Evolutionary conservation across 2,888 invertebrate species (phyloP).

Genomic region (Lycocerus yunnanus): DNA sequence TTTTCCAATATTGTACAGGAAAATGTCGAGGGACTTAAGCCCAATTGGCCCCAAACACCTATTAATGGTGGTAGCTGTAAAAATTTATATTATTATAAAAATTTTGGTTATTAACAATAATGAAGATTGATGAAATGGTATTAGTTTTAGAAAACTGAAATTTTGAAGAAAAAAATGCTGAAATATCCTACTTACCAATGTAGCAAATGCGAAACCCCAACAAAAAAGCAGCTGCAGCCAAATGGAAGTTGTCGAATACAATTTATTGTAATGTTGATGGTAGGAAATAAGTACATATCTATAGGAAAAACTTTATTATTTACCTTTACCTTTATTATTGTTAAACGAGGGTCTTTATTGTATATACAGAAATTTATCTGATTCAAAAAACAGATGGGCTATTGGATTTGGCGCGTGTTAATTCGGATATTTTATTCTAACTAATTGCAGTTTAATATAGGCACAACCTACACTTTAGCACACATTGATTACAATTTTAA

Average conservation of each 20-base stretch:
- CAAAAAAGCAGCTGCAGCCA: constrained; percentile 77
- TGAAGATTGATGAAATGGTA: too few relatives aligned
- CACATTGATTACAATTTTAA: background rate
- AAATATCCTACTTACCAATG: constrained; percentile 62
- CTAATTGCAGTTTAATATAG: background rate
- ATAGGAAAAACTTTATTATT: constrained; percentile 47
- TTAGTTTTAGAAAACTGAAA: background rate
- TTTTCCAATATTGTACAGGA: constrained; percentile 87
- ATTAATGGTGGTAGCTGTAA: constrained; percentile 77
- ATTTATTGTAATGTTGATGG: constrained; percentile 76
- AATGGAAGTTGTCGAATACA: constrained; percentile 77
- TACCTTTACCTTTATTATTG: background rate
- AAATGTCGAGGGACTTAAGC: constrained; percentile 78
- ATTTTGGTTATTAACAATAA: too few relatives aligned
- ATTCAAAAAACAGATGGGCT: background rate
- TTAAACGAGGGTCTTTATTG: background rate
- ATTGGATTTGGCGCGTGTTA: background rate
- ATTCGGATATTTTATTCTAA: background rate
- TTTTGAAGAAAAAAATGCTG: background rate
- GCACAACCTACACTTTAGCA: background rate
- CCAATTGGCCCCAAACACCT: constrained; percentile 84
- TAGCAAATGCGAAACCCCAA: constrained; percentile 77
- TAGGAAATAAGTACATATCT: constrained; percentile 86
- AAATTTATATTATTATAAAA: constrained; percentile 38
- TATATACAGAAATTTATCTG: background rate